phyloP scores from a whole-genome alignment of 2,888 invertebrate species.

The Cosmia trapezina region DNA sequence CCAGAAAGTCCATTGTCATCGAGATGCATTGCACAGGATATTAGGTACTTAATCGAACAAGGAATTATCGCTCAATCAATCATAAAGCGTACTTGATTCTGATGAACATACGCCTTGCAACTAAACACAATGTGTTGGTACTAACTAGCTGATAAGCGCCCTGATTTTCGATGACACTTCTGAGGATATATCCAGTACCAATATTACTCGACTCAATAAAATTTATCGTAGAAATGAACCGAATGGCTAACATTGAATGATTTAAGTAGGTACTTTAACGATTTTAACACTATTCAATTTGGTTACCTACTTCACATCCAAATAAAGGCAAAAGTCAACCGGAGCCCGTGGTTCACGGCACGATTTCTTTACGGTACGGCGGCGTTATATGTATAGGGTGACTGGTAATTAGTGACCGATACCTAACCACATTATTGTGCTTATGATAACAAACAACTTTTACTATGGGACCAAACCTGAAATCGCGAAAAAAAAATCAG shows the following conservation, averaged over 20 bases:
- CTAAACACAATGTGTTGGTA: conserved; percentile 3
- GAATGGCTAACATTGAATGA: neutral
- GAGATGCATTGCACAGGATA: conserved; percentile 5
- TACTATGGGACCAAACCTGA: too few relatives aligned
- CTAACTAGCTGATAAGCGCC: neutral
- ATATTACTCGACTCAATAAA: conserved; percentile 7
- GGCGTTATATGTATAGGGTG: too few relatives aligned
- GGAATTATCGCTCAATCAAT: conserved; percentile 37
- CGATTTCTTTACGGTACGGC: neutral
- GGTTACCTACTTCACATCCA: neutral
- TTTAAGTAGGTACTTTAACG: too few relatives aligned
- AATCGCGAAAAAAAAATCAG: too few relatives aligned
- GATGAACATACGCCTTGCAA: conserved; percentile 7
- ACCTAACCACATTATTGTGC: too few relatives aligned
- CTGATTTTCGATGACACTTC: neutral
- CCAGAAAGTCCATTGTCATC: conserved; percentile 25
- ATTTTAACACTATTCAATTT: neutral
- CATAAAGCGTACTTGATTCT: conserved; percentile 18
- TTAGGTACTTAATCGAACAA: conserved; percentile 24
- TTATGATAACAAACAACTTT: too few relatives aligned
- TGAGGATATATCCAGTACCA: neutral
- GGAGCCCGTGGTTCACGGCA: neutral
- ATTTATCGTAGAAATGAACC: neutral
- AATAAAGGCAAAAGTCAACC: neutral
- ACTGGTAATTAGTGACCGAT: too few relatives aligned